These are phyloP conservation scores for Aldrovandia affinis DNA, from an alignment of 2,797 vertebrate species.

Conservation along the genomic window DNA sequence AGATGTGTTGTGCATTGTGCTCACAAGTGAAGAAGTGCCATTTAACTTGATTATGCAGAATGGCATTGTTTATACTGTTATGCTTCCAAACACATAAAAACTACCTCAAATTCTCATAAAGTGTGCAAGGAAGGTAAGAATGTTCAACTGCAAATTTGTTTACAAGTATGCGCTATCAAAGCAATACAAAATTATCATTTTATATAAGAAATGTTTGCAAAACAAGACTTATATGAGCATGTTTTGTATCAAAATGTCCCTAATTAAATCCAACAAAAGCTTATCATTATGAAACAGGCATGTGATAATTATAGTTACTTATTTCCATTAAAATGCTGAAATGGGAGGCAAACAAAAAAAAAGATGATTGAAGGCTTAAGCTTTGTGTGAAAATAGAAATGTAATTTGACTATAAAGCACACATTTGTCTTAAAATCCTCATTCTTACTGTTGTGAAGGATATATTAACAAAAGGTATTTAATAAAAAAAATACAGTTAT, in stretches of 20 bases:
- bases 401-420: slow-evolving; percentile 24
- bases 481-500: not conserved
- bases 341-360: slow-evolving; percentile 13
- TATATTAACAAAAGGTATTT: not conserved
- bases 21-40: slow-evolving; percentile 41
- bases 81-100: slow-evolving; percentile 37
- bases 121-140: slow-evolving; percentile 28
- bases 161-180: slow-evolving; percentile 26
- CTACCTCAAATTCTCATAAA: slow-evolving; percentile 25
- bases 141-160: slow-evolving; percentile 19
- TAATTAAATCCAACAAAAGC: slow-evolving; percentile 41
- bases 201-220: slow-evolving; percentile 6
- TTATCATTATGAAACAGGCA: slow-evolving; percentile 39
- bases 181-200: slow-evolving; percentile 31
- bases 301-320: slow-evolving; percentile 39
- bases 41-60: slow-evolving; percentile 37
- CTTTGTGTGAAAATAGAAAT: slow-evolving; percentile 29
- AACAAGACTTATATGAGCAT: slow-evolving; percentile 33
- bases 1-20: slow-evolving; percentile 43
- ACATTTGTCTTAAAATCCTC: slow-evolving; percentile 26
- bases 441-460: slow-evolving; percentile 3
- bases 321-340: slow-evolving; percentile 36
- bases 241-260: slow-evolving; percentile 30
- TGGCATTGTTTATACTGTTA: slow-evolving; percentile 35
- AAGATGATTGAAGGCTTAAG: slow-evolving; percentile 29